Evolutionary conservation across 1,140 invertebrate genomes (phyloP), one percentile per base, ranked within the genome.

Genomic region (Helicorthomorpha holstii): DNA sequence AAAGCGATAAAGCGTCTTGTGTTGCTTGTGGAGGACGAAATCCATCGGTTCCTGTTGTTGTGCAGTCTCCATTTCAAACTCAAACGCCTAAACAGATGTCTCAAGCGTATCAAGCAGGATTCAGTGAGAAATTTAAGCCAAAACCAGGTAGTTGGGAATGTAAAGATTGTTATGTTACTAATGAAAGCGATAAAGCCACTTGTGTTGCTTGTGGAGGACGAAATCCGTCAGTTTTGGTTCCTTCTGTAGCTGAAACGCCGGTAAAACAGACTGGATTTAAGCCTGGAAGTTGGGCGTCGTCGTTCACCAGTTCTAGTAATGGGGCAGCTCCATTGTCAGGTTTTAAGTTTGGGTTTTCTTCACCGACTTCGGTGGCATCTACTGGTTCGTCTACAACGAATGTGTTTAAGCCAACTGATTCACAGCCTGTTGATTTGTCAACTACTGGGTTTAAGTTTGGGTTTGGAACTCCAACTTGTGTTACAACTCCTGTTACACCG

Each of bases 101-200:
- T n/a, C n/a, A n/a, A n/a, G n/a, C n/a, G n/a, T n/a, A n/a, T n/a
- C n/a, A 49, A n/a, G n/a, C n/a, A n/a, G n/a, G n/a, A n/a, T n/a
- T n/a, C n/a, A n/a, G n/a, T n/a, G n/a, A n/a, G n/a, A n/a, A 65
- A 47, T 70, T 69, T 57, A 67, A 68, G 55, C 58, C 60, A 23
- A 58, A 61, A 45, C 48, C 59, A 23, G 67, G 65, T 38, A 60
- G 57, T 46, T 71, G 69, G 69, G 56, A 60, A 48, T 72, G 69
- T 58, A 24, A 55, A 23, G 57, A 24, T 10, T 71, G 69, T 54
- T 63, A 62, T 34, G 55, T 66, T 3, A 51, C 50, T 3, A 70
- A 70, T 56, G 53, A 60, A 22, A 57, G 54, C 3, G 53, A 56
- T 27, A 52, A 57, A 22, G 43, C 45, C 19, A 61, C 59, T 41